Conservation (phyloP, 2,113 vertebrate species). For the Rhizomys pruinosus region DNA sequence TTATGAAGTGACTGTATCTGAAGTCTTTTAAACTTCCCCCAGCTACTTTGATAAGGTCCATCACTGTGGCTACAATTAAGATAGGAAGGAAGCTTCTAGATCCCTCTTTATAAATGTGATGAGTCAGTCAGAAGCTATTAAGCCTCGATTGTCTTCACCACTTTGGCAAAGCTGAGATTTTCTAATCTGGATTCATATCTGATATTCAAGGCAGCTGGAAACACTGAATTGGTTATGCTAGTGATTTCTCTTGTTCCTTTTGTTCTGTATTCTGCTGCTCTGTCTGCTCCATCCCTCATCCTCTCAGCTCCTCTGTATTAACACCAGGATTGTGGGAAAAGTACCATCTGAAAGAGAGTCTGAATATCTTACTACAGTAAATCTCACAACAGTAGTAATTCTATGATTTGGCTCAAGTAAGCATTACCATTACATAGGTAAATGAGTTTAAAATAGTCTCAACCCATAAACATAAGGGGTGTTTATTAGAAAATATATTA, state of each 20-base stretch:
- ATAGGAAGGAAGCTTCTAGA: not conserved
- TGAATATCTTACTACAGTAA: not conserved
- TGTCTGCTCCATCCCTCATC: not conserved
- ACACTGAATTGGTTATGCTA: accelerated
- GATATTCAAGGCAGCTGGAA: not conserved
- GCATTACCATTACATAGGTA: not conserved
- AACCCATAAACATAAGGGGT: not conserved
- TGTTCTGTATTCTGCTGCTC: accelerated
- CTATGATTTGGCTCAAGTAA: not conserved
- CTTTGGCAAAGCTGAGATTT: not conserved
- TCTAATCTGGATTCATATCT: not conserved
- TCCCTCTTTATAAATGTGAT: not conserved
- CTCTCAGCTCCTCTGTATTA: not conserved
- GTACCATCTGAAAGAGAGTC: not conserved
- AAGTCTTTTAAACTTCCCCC: not conserved
- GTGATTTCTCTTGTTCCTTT: not conserved
- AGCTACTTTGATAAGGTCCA: not conserved
- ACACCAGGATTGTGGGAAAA: not conserved
- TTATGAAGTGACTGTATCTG: not conserved
- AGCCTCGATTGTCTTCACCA: not conserved
- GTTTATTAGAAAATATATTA: not conserved
- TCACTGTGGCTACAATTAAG: no score
- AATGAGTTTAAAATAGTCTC: not conserved
- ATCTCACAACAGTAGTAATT: not conserved
- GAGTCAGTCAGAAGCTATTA: not conserved